phyloP scores from a whole-genome alignment of 2,888 invertebrate species.

The Tanypteryx hageni region DNA sequence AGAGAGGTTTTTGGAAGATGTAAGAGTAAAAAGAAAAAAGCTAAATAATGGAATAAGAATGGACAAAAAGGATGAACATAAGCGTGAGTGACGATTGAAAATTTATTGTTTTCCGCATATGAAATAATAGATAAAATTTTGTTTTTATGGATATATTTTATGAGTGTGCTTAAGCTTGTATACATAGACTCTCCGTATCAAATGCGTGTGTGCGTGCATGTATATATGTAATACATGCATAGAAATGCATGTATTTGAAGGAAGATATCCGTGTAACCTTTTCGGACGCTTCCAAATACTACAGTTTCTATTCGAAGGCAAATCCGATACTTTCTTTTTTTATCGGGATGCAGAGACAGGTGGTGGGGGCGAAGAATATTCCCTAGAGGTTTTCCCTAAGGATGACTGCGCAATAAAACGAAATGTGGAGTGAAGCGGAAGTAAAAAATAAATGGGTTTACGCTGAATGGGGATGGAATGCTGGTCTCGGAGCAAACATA shows the following conservation, averaged over 20 bases:
- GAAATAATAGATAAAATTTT: no score
- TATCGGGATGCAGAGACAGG: not conserved
- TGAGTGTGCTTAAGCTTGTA: no score
- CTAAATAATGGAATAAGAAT: no score
- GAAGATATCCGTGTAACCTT: not conserved
- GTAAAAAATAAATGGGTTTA: not conserved
- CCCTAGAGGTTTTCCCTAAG: not conserved
- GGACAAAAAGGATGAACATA: no score
- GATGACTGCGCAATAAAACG: slow-evolving; percentile 18
- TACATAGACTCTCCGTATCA: no score
- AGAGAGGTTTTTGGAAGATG: no score
- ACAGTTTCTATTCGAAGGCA: not conserved
- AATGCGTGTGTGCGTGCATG: no score
- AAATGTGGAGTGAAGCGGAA: not conserved
- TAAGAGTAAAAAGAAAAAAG: no score
- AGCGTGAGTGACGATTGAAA: no score
- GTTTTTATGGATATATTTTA: no score
- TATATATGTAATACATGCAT: no score
- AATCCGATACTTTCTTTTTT: not conserved
- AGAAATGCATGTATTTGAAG: not conserved
- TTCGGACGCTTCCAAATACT: not conserved
- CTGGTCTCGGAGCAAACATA: not conserved
- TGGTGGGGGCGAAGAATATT: not conserved
- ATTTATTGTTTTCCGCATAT: no score
- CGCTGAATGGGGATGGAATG: not conserved